Conservation (phyloP, 2,888 invertebrate species). For the Lasioglossum leucozonium region DNA sequence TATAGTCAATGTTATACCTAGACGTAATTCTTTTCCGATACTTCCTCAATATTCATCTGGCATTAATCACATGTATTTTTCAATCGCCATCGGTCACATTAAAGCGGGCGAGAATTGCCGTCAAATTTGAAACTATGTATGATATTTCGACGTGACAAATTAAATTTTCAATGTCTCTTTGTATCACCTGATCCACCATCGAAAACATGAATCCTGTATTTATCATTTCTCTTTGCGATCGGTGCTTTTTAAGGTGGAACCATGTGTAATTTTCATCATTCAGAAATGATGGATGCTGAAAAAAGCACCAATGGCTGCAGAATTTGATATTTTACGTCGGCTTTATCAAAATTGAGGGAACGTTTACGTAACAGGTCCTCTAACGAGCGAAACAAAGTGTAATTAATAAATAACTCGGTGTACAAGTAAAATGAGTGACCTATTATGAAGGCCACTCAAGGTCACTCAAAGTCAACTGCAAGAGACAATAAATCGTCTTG, state of each 20-base stretch:
- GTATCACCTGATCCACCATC: not conserved
- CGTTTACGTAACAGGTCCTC: not conserved
- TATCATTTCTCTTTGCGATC: not conserved
- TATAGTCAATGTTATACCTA: not conserved
- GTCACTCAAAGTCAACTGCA: too few species aligned
- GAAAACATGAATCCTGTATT: not conserved
- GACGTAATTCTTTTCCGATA: conserved; percentile 5
- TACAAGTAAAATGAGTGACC: not conserved
- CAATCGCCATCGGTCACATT: not conserved
- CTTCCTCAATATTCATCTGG: not conserved
- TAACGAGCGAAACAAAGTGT: not conserved
- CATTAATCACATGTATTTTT: conserved; percentile 1
- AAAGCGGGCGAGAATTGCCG: not conserved
- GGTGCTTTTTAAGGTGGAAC: not conserved
- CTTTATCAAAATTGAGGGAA: not conserved
- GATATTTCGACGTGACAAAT: not conserved
- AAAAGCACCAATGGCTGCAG: not conserved
- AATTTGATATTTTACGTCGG: not conserved
- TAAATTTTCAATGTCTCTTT: not conserved
- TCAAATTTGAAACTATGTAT: not conserved
- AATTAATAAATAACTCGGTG: not conserved
- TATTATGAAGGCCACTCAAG: too few species aligned
- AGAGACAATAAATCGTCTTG: too few species aligned
- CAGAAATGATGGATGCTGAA: too few species aligned
- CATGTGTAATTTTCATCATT: too few species aligned